A percentile compares a stretch with the other conserved stretches of the same genome.
phyloP scores from a whole-genome alignment of 2,888 invertebrate genomes.

The Epinotia nisella region DNA sequence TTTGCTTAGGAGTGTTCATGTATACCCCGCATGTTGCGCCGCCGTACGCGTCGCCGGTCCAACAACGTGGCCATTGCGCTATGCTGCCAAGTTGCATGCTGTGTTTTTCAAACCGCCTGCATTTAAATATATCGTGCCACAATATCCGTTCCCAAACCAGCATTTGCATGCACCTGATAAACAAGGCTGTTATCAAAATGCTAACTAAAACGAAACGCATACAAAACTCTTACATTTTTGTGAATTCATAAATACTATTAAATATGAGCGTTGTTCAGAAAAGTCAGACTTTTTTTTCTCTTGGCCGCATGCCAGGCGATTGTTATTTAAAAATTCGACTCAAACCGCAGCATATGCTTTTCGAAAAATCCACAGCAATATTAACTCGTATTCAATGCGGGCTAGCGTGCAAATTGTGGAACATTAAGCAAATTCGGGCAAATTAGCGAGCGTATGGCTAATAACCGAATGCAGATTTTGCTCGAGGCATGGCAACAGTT shows the following conservation, averaged over 20 bases:
- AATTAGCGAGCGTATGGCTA: constrained; percentile 68
- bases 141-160: constrained; percentile 21
- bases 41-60: too few relatives aligned
- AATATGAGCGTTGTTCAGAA: constrained; percentile 48
- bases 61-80: neutral
- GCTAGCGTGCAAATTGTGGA: constrained; percentile 64
- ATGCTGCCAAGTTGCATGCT: neutral
- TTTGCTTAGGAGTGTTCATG: too few relatives aligned
- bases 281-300: constrained; percentile 57
- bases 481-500: constrained; percentile 56
- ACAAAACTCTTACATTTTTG: constrained; percentile 18
- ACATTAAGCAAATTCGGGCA: constrained; percentile 73
- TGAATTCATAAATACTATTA: constrained; percentile 42
- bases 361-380: constrained; percentile 49
- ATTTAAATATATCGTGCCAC: constrained; percentile 39
- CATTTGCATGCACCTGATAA: constrained; percentile 43
- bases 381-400: constrained; percentile 50
- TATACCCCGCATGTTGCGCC: too few relatives aligned
- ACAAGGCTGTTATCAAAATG: constrained; percentile 39
- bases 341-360: constrained; percentile 57
- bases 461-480: constrained; percentile 61
- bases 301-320: constrained; percentile 65
- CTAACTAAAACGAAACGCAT: constrained; percentile 47
- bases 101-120: constrained; percentile 10
- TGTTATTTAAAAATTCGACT: constrained; percentile 62